phyloP scores from a whole-genome alignment of 2,888 invertebrate species.

The Operophtera brumata region DNA sequence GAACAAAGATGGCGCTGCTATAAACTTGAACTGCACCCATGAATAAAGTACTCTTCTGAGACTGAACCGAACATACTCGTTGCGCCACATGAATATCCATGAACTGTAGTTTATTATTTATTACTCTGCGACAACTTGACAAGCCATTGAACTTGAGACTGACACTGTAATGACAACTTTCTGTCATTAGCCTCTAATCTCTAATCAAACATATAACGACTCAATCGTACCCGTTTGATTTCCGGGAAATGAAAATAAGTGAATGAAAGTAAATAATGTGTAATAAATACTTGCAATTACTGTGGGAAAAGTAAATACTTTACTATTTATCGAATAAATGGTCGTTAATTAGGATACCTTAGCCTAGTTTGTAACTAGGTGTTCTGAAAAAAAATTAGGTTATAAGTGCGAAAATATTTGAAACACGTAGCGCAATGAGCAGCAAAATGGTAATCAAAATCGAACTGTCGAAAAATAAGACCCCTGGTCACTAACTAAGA shows the following conservation, averaged over 20 bases:
- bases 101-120: neutral
- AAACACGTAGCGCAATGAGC: no score
- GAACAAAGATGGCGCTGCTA: no score
- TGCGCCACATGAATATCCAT: neutral
- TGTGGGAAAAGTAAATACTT: constrained; percentile 5
- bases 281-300: constrained; percentile 1
- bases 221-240: constrained; percentile 26
- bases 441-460: no score
- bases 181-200: constrained; percentile 26
- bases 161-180: constrained; percentile 26
- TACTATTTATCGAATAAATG: no score
- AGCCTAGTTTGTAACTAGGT: no score
- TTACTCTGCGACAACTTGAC: constrained; percentile 4
- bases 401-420: no score
- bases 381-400: no score
- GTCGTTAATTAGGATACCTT: no score
- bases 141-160: constrained; percentile 29
- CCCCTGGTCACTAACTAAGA: neutral
- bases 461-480: no score
- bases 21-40: no score
- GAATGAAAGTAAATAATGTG: constrained; percentile 23
- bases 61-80: no score
- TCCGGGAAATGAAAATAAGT: constrained; percentile 30
- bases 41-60: no score
- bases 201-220: constrained; percentile 32